Conservation (phyloP, 23 tunicate genomes). For the Ascidia mentula region DNA sequence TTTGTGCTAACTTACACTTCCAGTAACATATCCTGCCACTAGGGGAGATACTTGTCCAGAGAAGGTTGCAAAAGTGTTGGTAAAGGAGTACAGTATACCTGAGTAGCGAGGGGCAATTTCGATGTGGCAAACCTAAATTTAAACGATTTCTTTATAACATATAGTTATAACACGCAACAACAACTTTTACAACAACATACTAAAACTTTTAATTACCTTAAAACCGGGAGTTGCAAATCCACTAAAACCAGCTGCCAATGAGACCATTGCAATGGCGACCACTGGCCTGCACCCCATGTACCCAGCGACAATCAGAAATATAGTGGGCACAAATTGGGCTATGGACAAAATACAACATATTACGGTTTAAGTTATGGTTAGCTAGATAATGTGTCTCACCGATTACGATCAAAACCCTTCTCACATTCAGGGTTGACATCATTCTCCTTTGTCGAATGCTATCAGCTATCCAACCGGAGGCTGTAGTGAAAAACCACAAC, state of each 20-base stretch:
- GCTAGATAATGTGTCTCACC: slow-evolving; percentile 15
- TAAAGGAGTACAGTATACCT: slow-evolving; percentile 50
- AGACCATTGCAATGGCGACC: slow-evolving; percentile 28
- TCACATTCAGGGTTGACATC: slow-evolving; percentile 34
- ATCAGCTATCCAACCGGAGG: slow-evolving; percentile 30
- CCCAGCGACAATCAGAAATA: slow-evolving; percentile 49
- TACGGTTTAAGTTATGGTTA: not conserved
- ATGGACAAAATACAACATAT: too few relatives aligned
- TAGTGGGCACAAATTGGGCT: slow-evolving; percentile 66
- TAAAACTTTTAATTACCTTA: slow-evolving; percentile 9
- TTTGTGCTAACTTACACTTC: slow-evolving; percentile 30
- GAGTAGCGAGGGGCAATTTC: slow-evolving; percentile 67
- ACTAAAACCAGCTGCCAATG: slow-evolving; percentile 59
- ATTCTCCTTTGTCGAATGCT: slow-evolving; percentile 6
- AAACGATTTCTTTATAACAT: not conserved
- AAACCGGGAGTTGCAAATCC: slow-evolving; percentile 63
- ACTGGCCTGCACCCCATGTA: slow-evolving; percentile 51
- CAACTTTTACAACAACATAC: too few relatives aligned
- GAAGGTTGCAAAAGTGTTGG: slow-evolving; percentile 54
- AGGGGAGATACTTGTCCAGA: slow-evolving; percentile 65
- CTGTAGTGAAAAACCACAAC: slow-evolving; percentile 50
- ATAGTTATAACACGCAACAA: too few relatives aligned
- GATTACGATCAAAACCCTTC: slow-evolving; percentile 41
- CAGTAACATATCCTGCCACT: slow-evolving; percentile 61
- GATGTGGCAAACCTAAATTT: slow-evolving; percentile 41